Evolutionary conservation across 2,888 invertebrate genomes (phyloP).

Genomic region (Brassicogethes aeneus): DNA sequence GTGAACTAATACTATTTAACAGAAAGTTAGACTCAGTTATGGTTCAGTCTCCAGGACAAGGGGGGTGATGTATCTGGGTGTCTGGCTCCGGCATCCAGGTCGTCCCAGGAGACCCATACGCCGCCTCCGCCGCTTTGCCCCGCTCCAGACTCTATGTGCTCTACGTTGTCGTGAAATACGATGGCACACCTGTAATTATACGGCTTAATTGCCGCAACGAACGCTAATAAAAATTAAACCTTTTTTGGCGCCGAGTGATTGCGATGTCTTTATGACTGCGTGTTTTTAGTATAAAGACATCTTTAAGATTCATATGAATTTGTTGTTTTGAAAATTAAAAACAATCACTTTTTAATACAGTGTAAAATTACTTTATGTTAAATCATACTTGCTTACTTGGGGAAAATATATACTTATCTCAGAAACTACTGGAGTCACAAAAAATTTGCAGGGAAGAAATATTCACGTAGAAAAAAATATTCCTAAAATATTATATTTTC

Average conservation of each 20-base stretch:
- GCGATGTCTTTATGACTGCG: too few species aligned
- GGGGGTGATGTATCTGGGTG: conserved; percentile 23
- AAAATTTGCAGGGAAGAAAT: too few species aligned
- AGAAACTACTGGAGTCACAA: too few species aligned
- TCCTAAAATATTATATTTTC: too few species aligned
- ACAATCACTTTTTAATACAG: too few species aligned
- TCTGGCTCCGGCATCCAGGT: conserved; percentile 17
- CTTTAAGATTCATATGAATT: too few species aligned
- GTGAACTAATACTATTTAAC: conserved; percentile 23
- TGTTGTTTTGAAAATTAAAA: too few species aligned
- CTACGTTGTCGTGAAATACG: conserved; percentile 14
- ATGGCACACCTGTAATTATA: conserved; percentile 15
- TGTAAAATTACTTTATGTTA: too few species aligned
- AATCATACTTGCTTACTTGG: too few species aligned
- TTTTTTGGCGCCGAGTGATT: background rate
- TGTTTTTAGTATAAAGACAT: too few species aligned
- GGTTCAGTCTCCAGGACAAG: conserved; percentile 16
- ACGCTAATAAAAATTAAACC: background rate
- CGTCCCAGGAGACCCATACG: conserved; percentile 14
- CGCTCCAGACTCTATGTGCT: background rate
- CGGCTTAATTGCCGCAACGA: conserved; percentile 10
- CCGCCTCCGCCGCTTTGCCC: conserved; percentile 9
- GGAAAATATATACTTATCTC: too few species aligned
- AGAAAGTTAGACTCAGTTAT: conserved; percentile 24
- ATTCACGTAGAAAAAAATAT: too few species aligned